phyloP scores from a whole-genome alignment of 2,888 invertebrate genomes.

The Tyria jacobaeae region DNA sequence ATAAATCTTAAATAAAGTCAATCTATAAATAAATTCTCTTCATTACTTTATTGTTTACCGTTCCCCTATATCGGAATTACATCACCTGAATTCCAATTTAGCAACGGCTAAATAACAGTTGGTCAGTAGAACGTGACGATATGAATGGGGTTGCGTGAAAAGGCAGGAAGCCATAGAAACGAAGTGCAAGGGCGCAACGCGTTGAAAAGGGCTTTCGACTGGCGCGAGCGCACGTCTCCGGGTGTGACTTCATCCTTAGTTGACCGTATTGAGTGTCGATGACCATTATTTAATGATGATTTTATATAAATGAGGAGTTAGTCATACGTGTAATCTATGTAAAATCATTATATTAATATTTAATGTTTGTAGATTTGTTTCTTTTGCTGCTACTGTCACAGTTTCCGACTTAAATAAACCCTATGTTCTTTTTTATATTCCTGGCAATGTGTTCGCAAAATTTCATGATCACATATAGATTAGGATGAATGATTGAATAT shows the following conservation, averaged over 20 bases:
- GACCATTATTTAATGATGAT: constrained; percentile 34
- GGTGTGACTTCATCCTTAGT: constrained; percentile 48
- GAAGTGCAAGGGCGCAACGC: constrained; percentile 73
- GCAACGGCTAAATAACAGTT: constrained; percentile 58
- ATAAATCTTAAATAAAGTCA: no score
- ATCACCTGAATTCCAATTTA: constrained; percentile 56
- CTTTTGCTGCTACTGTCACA: no score
- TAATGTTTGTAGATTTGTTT: background rate
- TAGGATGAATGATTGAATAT: no score
- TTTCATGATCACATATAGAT: no score
- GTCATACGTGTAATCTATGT: background rate
- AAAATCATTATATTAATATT: background rate
- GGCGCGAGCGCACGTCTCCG: constrained; percentile 24
- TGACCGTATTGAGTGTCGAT: constrained; percentile 40
- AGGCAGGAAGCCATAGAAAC: constrained; percentile 67
- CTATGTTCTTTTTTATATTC: no score
- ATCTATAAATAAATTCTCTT: constrained; percentile 20
- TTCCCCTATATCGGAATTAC: constrained; percentile 47
- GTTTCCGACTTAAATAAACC: no score
- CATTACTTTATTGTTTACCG: constrained; percentile 20
- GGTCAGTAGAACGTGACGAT: constrained; percentile 67
- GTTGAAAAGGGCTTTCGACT: constrained; percentile 31
- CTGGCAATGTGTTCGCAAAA: no score
- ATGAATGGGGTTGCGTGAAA: constrained; percentile 72
- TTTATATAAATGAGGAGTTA: constrained; percentile 30